Evolutionary conservation across 1,140 invertebrate species (phyloP).

Genomic region (Cherax destructor): DNA sequence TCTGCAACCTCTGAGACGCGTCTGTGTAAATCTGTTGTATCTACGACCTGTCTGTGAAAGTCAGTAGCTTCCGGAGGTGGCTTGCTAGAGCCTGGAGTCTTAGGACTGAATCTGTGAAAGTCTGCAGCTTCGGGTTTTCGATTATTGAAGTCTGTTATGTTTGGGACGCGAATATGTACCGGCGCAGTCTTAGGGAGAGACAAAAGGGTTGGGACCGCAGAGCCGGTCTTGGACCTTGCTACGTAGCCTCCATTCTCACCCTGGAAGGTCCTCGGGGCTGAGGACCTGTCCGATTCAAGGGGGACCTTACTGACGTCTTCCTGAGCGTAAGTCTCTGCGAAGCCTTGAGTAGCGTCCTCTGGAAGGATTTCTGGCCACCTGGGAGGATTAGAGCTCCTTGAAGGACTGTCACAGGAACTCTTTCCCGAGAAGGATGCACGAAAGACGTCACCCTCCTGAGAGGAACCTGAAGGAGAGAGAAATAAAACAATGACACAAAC

Average conservation of each 20-base stretch:
- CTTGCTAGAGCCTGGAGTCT: too few relatives aligned
- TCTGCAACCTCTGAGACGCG: not conserved
- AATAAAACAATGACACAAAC: too few relatives aligned
- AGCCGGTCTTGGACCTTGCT: conserved; percentile 4
- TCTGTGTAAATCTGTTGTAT: not conserved
- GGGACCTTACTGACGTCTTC: not conserved
- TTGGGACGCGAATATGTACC: not conserved
- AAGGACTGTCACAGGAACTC: not conserved
- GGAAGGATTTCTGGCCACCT: not conserved
- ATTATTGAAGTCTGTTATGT: not conserved
- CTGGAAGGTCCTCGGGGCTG: not conserved
- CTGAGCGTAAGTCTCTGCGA: not conserved
- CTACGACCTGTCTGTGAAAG: not conserved
- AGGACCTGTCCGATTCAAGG: conserved; percentile 19
- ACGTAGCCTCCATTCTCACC: conserved; percentile 33
- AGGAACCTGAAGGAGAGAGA: not conserved
- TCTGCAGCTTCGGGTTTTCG: not conserved
- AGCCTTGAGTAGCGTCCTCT: not conserved
- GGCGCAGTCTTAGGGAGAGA: not conserved
- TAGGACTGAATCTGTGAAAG: not conserved
- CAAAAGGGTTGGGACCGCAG: not conserved
- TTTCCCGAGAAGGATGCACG: conserved; percentile 16
- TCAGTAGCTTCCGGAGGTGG: too few relatives aligned
- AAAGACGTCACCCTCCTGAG: conserved; percentile 6
- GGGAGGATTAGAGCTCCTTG: not conserved